Evolutionary conservation across 2,888 invertebrate genomes (phyloP), one percentile per base, ranked within the genome.

Genomic region (Coelopa pilipes): DNA sequence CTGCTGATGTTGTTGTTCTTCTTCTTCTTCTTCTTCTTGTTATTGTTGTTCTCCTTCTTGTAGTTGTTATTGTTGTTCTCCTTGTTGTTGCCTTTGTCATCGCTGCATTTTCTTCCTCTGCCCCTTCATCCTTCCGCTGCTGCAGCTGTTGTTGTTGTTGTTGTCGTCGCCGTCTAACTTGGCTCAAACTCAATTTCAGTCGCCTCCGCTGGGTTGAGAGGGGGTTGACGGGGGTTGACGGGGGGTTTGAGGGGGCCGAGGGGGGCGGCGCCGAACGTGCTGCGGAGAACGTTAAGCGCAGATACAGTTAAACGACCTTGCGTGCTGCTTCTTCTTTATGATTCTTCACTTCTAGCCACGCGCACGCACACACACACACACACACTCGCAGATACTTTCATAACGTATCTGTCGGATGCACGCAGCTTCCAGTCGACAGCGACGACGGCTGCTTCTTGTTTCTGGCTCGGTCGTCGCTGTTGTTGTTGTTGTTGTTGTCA

Each of bases 281-380:
- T 2, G 34, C 7, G 2, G 34, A 34, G 34, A 34, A 34, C 34
- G 34, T 34, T 34, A 50, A 46, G 63, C 70, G 71, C 71, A 62
- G 72, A 72, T 74, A 76, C 66, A 72, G 73, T 73, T 71, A 73
- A 75, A 75, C 75, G 75, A 73, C 75, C 75, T 75, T 75, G 75
- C 75, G 63, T 75, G 72, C 72, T 63, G 55, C 67, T 63, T 34
- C 34, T 34, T 34, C 34, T n/a, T n/a, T n/a, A n/a, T n/a, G n/a
- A n/a, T n/a, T n/a, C n/a, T n/a, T n/a, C n/a, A n/a, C n/a, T n/a
- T n/a, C n/a, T n/a, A n/a, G n/a, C n/a, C n/a, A n/a, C n/a, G n/a
- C n/a, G n/a, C n/a, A n/a, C n/a, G n/a, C n/a, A n/a, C n/a, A n/a
- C n/a, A n/a, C n/a, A n/a, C n/a, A n/a, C n/a, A n/a, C n/a, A n/a